Evolutionary conservation across 2,888 invertebrate genomes (phyloP).

Genomic region (Vannuccia rotundouncinata): DNA sequence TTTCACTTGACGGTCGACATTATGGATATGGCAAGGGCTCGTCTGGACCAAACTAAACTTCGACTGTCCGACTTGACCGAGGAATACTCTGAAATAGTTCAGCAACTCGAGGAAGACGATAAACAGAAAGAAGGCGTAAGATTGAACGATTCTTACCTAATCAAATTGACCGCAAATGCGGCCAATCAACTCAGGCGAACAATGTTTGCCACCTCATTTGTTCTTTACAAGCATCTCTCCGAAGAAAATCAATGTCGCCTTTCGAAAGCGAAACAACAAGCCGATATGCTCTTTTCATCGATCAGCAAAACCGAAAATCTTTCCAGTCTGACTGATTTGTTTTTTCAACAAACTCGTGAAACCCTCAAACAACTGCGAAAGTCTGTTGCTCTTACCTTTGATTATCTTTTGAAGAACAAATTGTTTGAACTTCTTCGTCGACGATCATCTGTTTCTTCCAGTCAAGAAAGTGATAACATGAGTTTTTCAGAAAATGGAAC

Average conservation of each 20-base stretch:
- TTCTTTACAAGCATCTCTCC: not conserved
- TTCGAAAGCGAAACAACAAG: not conserved
- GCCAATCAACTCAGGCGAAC: not conserved
- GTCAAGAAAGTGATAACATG: too few species aligned
- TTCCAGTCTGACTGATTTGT: not conserved
- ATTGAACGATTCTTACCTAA: not conserved
- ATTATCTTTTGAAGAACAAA: slow-evolving; percentile 15
- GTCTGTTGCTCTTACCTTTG: not conserved
- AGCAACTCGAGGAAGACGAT: not conserved
- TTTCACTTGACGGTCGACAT: slow-evolving; percentile 48
- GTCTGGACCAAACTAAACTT: not conserved
- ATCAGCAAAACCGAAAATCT: not conserved
- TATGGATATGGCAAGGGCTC: not conserved
- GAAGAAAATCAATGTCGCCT: not conserved
- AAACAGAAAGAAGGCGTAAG: not conserved
- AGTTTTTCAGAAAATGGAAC: too few species aligned
- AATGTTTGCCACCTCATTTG: not conserved
- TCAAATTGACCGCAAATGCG: not conserved
- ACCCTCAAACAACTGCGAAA: slow-evolving; percentile 4
- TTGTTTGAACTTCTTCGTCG: not conserved
- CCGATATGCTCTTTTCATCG: not conserved
- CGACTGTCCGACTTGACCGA: not conserved
- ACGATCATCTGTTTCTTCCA: not conserved
- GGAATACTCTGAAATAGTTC: not conserved
- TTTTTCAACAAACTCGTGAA: slow-evolving; percentile 6